phyloP scores from a whole-genome alignment of 2,888 invertebrate genomes.

The Athalia rosae region DNA sequence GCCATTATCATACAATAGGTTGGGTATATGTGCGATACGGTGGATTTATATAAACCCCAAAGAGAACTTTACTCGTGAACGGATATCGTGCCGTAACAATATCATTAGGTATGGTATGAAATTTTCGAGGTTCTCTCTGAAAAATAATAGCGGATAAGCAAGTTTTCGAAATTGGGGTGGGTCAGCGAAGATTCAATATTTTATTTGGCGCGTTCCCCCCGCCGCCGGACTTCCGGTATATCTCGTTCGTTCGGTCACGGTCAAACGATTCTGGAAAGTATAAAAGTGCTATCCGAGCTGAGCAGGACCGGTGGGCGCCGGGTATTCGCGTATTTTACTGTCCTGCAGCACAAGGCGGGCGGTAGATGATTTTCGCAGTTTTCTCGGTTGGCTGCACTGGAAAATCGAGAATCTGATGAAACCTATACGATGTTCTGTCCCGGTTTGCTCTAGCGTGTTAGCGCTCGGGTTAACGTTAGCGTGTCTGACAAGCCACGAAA shows the following conservation, averaged over 20 bases:
- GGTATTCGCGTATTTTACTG: constrained; percentile 28
- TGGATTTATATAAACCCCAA: not conserved
- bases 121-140: not conserved
- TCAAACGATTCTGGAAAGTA: constrained; percentile 20
- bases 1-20: too few species aligned
- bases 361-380: constrained; percentile 37
- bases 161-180: not conserved
- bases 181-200: not conserved
- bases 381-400: constrained; percentile 42
- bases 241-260: constrained; percentile 34
- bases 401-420: constrained; percentile 44
- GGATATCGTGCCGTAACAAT: not conserved
- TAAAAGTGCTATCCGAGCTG: constrained; percentile 20
- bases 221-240: constrained; percentile 14
- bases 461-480: constrained; percentile 35
- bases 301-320: too few species aligned
- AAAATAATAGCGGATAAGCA: not conserved
- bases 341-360: constrained; percentile 11
- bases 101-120: not conserved
- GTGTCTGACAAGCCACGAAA: constrained; percentile 44
- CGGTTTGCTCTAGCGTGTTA: constrained; percentile 35
- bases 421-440: constrained; percentile 36
- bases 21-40: not conserved
- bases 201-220: not conserved
- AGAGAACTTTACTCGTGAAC: not conserved